Base-by-base conservation (phyloP, 2,113 vertebrate genomes). In the Sorex fumeus region DNA sequence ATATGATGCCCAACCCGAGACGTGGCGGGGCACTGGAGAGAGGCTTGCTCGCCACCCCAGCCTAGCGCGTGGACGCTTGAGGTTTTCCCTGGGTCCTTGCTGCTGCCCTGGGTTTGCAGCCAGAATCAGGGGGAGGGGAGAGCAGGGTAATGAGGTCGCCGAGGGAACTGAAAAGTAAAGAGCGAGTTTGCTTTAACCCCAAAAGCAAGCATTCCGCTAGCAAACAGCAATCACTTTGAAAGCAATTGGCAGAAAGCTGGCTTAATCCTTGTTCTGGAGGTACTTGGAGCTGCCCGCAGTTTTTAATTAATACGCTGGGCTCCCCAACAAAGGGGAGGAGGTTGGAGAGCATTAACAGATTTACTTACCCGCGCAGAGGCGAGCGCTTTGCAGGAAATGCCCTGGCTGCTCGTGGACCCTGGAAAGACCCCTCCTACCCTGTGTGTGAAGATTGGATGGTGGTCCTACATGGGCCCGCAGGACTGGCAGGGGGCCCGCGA, bases 241-340 rank as follows among this genome's bases (percentile, higher is more conserved):
- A 94, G 84, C 60, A 95, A 53, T 0, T 50, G 94, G 94, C 71
- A 40, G 62, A 96, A 97, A 92, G 80, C 87, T 92, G 96, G 85
- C 87, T 95, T 83, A 88, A 81, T 95, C 91, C 93, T 87, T 78
- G 45, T 84, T 93, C 93, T 95, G 77, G 0, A 11, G 92, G 93
- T 40, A 40, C 75, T 93, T 91, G 82, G 0, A 79, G 87, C 88
- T 85, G 87, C 94, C 23, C 6, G n/a, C 34, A 78, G 88, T 91
- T 96, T 96, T 95, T 97, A 97, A 96, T 96, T 96, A 95, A 95
- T 96, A 94, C 64, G 62, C 87, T 90, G 50, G 36, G 86, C 91
- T 66, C 79, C 91, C 60, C 74, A 66, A 81, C 64, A 78, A 93
- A 91, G 67, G 19, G 76, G 66, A 84, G 47, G 72, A 81, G 53